phyloP scores from a whole-genome alignment of 1,140 invertebrate species.

The Babylonia areolata region DNA sequence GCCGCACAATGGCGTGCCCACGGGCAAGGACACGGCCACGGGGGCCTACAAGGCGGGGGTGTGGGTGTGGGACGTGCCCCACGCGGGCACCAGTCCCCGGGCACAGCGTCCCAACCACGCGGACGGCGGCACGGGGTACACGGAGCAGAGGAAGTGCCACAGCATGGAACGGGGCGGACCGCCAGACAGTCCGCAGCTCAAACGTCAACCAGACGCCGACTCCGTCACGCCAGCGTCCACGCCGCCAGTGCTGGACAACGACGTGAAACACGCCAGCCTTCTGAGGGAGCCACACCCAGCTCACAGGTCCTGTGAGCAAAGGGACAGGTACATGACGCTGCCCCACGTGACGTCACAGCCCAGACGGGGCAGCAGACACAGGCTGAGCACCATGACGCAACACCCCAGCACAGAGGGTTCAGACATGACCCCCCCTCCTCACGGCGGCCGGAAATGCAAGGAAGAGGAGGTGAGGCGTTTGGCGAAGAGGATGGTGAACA shows the following conservation, averaged over 20 bases:
- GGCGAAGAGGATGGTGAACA: conserved; percentile 44
- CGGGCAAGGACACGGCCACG: background rate
- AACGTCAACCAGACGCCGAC: background rate
- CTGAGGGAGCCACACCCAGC: background rate
- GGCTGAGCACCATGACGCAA: background rate
- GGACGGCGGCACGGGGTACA: background rate
- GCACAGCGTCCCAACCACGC: background rate
- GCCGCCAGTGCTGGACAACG: background rate
- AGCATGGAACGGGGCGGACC: background rate
- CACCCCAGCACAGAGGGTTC: background rate
- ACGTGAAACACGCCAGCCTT: background rate
- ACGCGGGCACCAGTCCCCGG: background rate
- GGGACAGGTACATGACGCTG: background rate
- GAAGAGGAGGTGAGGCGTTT: conserved; percentile 33
- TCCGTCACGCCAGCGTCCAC: background rate
- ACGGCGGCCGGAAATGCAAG: background rate
- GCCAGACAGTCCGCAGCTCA: background rate
- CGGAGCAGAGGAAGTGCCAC: background rate
- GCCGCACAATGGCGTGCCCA: background rate
- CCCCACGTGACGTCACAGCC: background rate
- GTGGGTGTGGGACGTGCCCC: background rate
- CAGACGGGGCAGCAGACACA: background rate
- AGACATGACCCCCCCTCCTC: background rate
- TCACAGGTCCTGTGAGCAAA: background rate
- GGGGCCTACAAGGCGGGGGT: background rate